A percentile compares a stretch with the other conserved stretches of the same genome.
Conservation (phyloP, 2,113 vertebrate species). For the Hippocampus mohnikei region DNA sequence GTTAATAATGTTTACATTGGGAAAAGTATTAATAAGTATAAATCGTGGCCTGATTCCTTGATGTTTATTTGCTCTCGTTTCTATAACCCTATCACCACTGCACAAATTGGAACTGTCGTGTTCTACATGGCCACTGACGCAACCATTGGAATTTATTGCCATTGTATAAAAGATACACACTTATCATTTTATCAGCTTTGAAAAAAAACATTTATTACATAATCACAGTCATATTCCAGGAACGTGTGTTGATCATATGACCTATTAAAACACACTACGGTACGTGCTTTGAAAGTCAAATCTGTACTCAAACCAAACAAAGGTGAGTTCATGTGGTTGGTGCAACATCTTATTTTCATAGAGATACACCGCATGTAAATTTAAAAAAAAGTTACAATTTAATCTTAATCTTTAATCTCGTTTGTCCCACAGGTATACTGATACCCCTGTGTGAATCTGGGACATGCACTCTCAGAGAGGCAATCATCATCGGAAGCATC, state of each 20-base stretch:
- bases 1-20: background rate
- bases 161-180: background rate
- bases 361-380: too few relatives aligned
- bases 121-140: background rate
- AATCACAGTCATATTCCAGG: background rate
- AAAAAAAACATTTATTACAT: background rate
- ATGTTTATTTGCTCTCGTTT: background rate
- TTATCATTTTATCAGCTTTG: background rate
- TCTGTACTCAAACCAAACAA: background rate
- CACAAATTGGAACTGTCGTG: background rate
- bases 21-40: background rate
- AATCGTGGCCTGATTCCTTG: background rate
- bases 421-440: slow-evolving; percentile 79
- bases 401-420: background rate
- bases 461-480: slow-evolving; percentile 91
- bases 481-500: slow-evolving; percentile 94
- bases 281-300: background rate
- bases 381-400: background rate
- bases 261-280: background rate
- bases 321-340: background rate
- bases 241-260: background rate
- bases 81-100: background rate
- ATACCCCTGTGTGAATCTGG: slow-evolving; percentile 94
- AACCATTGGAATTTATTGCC: background rate
- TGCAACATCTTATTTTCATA: background rate